Conservation (phyloP, 2,113 vertebrate species). For the Grammomys dolichurus region DNA sequence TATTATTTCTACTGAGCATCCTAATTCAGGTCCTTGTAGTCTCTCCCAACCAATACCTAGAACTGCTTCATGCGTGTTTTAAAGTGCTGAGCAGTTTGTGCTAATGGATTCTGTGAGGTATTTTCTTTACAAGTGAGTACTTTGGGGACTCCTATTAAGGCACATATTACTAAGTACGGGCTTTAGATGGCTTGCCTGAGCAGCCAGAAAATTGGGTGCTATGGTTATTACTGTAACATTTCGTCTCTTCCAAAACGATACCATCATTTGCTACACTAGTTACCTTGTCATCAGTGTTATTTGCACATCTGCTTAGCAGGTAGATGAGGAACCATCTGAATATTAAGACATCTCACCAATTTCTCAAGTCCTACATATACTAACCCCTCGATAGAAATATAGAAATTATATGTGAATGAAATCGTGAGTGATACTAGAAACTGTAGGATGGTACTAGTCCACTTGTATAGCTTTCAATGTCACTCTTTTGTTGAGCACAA, state of each 20-base stretch:
- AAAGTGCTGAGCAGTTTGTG: conserved; percentile 49
- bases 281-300: not conserved
- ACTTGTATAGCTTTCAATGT: conserved; percentile 8
- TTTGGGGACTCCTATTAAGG: conserved; percentile 49
- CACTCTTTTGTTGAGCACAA: conserved; percentile 4
- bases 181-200: conserved; percentile 35
- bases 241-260: not conserved
- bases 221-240: not conserved
- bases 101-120: conserved; percentile 67
- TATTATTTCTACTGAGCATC: not conserved
- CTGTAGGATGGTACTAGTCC: not conserved
- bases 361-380: not conserved
- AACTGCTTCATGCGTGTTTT: conserved; percentile 56
- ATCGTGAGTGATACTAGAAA: not conserved
- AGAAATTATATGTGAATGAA: conserved; percentile 35
- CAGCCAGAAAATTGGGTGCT: conserved; percentile 46
- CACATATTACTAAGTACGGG: conserved; percentile 40
- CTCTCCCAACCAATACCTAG: conserved; percentile 25
- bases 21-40: conserved; percentile 28
- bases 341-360: conserved; percentile 6
- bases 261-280: not conserved
- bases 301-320: conserved; percentile 13
- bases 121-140: conserved; percentile 58
- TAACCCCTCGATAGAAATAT: not conserved
- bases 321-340: not conserved